A percentile compares a stretch with the other conserved stretches of the same genome.
Conservation (phyloP, 2,797 vertebrate genomes). For the Chlorospingus semifuscus region DNA sequence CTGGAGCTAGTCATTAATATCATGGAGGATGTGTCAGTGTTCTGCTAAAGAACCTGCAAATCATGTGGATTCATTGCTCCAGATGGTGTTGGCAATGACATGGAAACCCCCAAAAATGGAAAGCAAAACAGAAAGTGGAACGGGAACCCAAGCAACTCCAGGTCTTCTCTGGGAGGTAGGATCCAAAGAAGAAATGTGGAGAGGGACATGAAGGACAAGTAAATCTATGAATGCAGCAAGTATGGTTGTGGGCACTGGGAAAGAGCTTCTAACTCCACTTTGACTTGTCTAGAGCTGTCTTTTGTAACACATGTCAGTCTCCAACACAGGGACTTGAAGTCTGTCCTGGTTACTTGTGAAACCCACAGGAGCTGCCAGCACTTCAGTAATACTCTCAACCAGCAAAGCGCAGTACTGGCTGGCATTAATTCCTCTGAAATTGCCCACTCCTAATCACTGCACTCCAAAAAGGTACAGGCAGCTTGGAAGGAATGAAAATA, state of each 20-base stretch:
- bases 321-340: not conserved
- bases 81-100: not conserved
- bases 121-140: not conserved
- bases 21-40: not conserved
- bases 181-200: not conserved
- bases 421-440: not conserved
- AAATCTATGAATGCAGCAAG: not conserved
- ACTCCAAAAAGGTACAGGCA: not conserved
- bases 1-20: not conserved
- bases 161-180: not conserved
- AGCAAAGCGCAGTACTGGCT: not conserved
- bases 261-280: not conserved
- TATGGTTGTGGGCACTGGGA: not conserved
- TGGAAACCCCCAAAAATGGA: not conserved
- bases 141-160: not conserved
- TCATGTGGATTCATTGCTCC: not conserved
- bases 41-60: not conserved
- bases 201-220: not conserved
- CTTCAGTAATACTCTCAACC: not conserved
- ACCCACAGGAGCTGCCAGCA: not conserved
- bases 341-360: not conserved
- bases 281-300: not conserved
- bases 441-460: not conserved
- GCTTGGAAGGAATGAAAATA: not conserved
- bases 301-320: not conserved